Conservation (phyloP, 2,797 vertebrate species). For the Glossophaga mutica region DNA sequence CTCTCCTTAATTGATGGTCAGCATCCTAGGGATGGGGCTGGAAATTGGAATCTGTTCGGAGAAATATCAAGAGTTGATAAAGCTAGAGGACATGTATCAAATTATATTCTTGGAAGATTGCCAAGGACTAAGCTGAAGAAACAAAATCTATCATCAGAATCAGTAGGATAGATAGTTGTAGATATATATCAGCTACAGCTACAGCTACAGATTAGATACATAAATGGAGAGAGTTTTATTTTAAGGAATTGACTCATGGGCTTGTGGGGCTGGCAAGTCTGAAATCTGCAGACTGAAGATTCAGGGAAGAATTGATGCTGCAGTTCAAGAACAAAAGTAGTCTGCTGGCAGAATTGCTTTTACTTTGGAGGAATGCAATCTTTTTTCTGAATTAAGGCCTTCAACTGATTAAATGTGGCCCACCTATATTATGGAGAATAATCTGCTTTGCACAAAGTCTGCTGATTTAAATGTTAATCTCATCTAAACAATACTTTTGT, state of each 20-base stretch:
- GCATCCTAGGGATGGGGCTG: not conserved
- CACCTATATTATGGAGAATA: not conserved
- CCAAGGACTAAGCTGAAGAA: not conserved
- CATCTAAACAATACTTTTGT: not conserved
- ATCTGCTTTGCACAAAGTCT: not conserved
- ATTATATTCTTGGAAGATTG: not conserved
- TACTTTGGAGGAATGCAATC: not conserved
- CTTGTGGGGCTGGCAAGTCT: not conserved
- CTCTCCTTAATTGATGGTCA: not conserved
- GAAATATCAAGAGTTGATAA: not conserved
- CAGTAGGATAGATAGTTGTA: not conserved
- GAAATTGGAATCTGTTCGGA: not conserved
- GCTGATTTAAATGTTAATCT: not conserved
- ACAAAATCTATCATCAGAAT: not conserved
- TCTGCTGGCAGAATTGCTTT: not conserved
- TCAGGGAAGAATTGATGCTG: not conserved
- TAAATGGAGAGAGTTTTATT: not conserved
- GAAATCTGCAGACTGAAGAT: not conserved
- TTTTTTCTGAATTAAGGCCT: not conserved
- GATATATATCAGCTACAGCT: not conserved
- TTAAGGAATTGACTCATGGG: not conserved
- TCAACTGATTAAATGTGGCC: not conserved
- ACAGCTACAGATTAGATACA: not conserved
- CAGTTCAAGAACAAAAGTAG: not conserved
- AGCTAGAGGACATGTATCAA: not conserved